Evolutionary conservation across 2,888 invertebrate species (phyloP).

Genomic region (Dolichomitus sp.): DNA sequence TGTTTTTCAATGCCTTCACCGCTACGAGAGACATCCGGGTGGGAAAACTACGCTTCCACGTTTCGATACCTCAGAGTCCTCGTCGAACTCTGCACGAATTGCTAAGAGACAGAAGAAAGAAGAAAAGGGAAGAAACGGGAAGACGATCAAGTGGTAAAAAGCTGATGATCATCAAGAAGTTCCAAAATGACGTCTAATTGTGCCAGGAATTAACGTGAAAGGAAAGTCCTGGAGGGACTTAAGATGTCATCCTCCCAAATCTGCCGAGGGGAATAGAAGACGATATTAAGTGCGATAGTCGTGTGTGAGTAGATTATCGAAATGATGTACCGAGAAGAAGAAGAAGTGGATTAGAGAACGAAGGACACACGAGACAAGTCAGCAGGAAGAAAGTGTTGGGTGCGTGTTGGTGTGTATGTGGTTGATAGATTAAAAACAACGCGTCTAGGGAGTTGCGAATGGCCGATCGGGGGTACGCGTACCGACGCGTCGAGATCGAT

Average conservation of each 20-base stretch:
- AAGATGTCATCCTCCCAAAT: not conserved
- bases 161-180: not conserved
- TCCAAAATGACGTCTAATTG: not conserved
- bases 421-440: conserved; percentile 13
- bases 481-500: conserved; percentile 78
- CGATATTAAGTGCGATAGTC: not conserved
- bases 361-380: not conserved
- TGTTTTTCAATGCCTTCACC: not conserved
- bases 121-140: not conserved
- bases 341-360: conserved; percentile 38
- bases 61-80: not conserved
- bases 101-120: not conserved
- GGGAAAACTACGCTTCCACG: conserved; percentile 24
- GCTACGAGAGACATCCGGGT: conserved; percentile 28
- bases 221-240: not conserved
- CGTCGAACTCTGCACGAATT: not conserved
- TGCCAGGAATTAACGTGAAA: not conserved
- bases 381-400: not conserved
- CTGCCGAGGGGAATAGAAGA: not conserved
- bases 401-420: not conserved
- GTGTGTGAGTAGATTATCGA: not conserved
- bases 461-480: conserved; percentile 79
- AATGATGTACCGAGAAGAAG: conserved; percentile 2
- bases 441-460: conserved; percentile 75
- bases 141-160: not conserved